Conservation (phyloP, 1,140 invertebrate genomes). For the Pseudomyrmex dendroicus region DNA sequence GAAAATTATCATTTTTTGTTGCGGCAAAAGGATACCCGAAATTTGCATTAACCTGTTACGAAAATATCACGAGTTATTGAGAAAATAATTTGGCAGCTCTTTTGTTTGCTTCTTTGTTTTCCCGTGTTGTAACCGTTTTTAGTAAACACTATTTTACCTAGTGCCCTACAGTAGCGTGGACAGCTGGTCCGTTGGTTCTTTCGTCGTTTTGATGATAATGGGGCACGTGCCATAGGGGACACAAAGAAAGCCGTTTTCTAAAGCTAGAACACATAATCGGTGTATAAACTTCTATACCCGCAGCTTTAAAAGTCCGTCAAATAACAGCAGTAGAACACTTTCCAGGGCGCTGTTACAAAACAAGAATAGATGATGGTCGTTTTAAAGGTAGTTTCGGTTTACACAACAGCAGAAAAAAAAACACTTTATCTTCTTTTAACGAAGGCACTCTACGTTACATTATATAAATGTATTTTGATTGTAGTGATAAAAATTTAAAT, state of each 20-base stretch:
- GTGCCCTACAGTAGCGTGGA: conserved; percentile 31
- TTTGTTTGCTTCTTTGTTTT: conserved; percentile 14
- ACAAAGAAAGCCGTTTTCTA: conserved; percentile 30
- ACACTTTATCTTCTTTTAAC: background rate
- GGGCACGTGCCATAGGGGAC: conserved; percentile 48
- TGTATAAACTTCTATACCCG: conserved; percentile 21
- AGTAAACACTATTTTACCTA: conserved; percentile 2
- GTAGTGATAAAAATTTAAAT: background rate
- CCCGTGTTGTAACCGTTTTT: conserved; percentile 1
- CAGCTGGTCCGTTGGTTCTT: conserved; percentile 32
- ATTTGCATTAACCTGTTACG: background rate
- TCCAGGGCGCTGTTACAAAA: too few species aligned
- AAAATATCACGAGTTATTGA: background rate
- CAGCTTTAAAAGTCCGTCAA: conserved; percentile 38
- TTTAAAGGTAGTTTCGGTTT: background rate
- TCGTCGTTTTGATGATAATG: conserved; percentile 37
- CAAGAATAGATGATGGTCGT: background rate
- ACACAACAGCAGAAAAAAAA: too few species aligned
- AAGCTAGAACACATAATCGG: conserved; percentile 15
- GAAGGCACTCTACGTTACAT: background rate
- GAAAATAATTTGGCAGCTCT: background rate
- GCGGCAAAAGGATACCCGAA: background rate
- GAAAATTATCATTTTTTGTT: background rate
- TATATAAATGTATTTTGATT: background rate
- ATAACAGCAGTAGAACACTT: conserved; percentile 16